Base-by-base conservation (phyloP, 2,888 invertebrate species). In the Clusia tigrina region DNA sequence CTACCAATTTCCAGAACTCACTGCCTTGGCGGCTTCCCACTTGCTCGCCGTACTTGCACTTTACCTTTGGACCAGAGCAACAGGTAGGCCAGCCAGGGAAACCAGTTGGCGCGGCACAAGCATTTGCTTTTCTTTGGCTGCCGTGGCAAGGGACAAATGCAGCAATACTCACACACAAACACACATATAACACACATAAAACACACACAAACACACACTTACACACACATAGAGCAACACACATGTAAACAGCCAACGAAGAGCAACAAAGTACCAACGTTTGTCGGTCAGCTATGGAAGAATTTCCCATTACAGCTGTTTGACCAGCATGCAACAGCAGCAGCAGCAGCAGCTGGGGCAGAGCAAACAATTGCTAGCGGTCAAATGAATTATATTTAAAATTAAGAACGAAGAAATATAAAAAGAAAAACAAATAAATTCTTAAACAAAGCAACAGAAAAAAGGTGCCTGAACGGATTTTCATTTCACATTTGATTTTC, bases 211-310 rank as follows among this genome's bases (percentile, higher is more conserved):
- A 37, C 15, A 3, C 24, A 22, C 15, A 52, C 15, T 23, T 52
- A 12, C 24, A 46, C 6, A 74, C 70, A 69, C 69, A n/a, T n/a
- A 65, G 66, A 60, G 67, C 70, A 72, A 20, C 48, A 58, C 46
- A 48, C 74, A 74, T 74, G 74, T 69, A 74, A 74, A 74, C 74
- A n/a, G 74, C 71, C 71, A 72, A 71, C 68, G 58, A 63, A 68
- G 63, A 51, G 56, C 58, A 51, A 58, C 61, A 58, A 59, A 46
- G 23, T 52, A 52, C 52, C 2, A 12, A 22, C 52, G 12, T 22
- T 12, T 52, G 42, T 42, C n/a, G 53, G 53, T 53, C 53, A 53
- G 25, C 52, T 5, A 9, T n/a, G 46, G n/a, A 32, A 15, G 42
- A n/a, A 42, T 42, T 42, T 42, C n/a, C 42, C 9, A 42, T n/a